phyloP scores from a whole-genome alignment of 2,113 vertebrate species.

The Perognathus longimembris region DNA sequence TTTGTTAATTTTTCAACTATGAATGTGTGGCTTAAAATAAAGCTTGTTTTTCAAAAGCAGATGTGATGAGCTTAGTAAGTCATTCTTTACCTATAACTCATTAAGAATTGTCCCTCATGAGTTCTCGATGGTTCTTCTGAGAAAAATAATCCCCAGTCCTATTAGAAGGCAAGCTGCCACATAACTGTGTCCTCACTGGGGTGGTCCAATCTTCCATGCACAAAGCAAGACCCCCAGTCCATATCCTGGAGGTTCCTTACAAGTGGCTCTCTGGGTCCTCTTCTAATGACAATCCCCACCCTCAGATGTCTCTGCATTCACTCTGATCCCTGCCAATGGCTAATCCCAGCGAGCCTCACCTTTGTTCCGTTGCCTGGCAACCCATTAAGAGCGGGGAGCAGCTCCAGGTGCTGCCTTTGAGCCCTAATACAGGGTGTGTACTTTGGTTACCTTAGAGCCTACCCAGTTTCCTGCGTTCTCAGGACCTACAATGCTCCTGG shows the following conservation, averaged over 20 bases:
- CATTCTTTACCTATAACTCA: constrained; percentile 29
- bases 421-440: not conserved
- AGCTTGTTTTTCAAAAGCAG: constrained; percentile 40
- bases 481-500: not conserved
- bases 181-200: not conserved
- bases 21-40: not conserved
- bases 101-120: constrained; percentile 63
- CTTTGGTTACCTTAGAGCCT: constrained; percentile 21
- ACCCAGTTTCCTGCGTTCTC: constrained; percentile 12
- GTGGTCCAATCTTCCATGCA: not conserved
- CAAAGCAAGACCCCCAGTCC: not conserved
- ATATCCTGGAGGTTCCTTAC: not conserved
- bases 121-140: constrained; percentile 60
- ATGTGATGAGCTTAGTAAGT: not conserved
- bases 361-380: constrained; percentile 72
- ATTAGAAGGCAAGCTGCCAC: constrained; percentile 54
- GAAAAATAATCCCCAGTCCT: constrained; percentile 77
- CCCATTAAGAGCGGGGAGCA: constrained; percentile 8
- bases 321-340: not conserved
- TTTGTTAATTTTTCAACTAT: not conserved
- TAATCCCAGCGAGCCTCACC: constrained; percentile 54
- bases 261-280: not conserved
- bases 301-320: not conserved
- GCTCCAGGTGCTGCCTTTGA: constrained; percentile 71
- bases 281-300: not conserved